Evolutionary conservation across 1,140 invertebrate genomes (phyloP), one percentile per base, ranked within the genome.

Genomic region (Chironomus striatipennis): DNA sequence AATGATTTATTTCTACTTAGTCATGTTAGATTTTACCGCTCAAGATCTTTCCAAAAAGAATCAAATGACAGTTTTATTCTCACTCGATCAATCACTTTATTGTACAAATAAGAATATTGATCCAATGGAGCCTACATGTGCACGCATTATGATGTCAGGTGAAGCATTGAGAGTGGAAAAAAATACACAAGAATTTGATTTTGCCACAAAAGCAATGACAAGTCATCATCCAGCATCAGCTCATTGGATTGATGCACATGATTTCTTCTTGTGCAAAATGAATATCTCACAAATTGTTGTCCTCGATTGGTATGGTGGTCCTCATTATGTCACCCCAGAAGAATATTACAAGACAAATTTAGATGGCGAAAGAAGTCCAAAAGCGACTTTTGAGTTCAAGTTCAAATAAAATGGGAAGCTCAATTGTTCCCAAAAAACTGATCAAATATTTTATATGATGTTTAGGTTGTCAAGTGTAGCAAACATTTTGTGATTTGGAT

Each of bases 61-160:
- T 77, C 86, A 87, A 67, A 85, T 88, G 4, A 89, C 91, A 0
- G 81, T 93, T 15, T 81, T 90, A 75, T 88, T 91, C 76, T 86
- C 86, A 0, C 82, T 93, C 21, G 90, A 91, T 75, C 86, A 93
- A 82, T 87, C 85, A 0, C 78, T 86, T 73, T 91, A 88, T 77
- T 94, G 92, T 77, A 81, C 84, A 72, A 81, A 82, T 1, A 82
- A 88, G 73, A 80, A 85, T 73, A 88, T 85, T 75, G 92, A 94
- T 81, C 89, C 92, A 0, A 91, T 93, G 85, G 91, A 93, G 82
- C 92, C 93, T 1, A 85, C 90, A 12, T 94, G 93, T 85, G 88
- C 90, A 1, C 86, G 90, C 74, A 83, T 91, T 0, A 89, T 92
- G 77, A 83, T 94, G 1, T 87, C 87, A 24, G 92, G 92, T 57